Evolutionary conservation across 2,888 invertebrate species (phyloP), one percentile per base, ranked within the genome.

Genomic region (Catocala sponsa): DNA sequence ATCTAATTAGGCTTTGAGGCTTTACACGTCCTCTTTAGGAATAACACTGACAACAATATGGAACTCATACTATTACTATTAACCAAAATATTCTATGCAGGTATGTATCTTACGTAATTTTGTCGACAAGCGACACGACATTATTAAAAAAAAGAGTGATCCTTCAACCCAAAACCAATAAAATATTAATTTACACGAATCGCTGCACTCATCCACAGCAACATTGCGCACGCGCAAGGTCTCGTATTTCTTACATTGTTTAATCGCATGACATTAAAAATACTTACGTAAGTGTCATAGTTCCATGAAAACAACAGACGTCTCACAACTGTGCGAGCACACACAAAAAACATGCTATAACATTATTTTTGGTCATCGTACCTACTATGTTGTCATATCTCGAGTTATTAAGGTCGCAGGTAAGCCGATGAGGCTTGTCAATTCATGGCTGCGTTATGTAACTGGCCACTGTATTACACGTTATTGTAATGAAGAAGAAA

Each of bases 211-310:
- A 52, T 55, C 58, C 11, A 52, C 67, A 68, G 69, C 55, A 42
- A 25, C 59, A 38, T 50, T 46, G 61, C 64, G 68, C 71, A 63
- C 63, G 55, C 59, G 71, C 77, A 73, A 75, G 71, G 70, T 70
- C 71, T 76, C 68, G 41, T 69, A 73, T 71, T 69, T 72, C 79
- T 74, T 76, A 72, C 73, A 50, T n/a, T 13, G 15, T 79, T 78
- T 81, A 81, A 81, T 81, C 73, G 63, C 62, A 69, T 55, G 66
- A 74, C 66, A 80, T 81, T 87, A 87, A 87, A 87, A 86, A 76
- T 71, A 69, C 76, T 89, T 86, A 88, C 89, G 90, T 87, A 87
- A 89, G 88, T 89, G 89, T 80, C 81, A 85, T 84, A 84, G 80
- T 84, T 77, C 80, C 60, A 68, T 68, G 79, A 77, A 79, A 73